Base-by-base conservation (phyloP, 2,888 invertebrate genomes). In the Ophion ellenae region DNA sequence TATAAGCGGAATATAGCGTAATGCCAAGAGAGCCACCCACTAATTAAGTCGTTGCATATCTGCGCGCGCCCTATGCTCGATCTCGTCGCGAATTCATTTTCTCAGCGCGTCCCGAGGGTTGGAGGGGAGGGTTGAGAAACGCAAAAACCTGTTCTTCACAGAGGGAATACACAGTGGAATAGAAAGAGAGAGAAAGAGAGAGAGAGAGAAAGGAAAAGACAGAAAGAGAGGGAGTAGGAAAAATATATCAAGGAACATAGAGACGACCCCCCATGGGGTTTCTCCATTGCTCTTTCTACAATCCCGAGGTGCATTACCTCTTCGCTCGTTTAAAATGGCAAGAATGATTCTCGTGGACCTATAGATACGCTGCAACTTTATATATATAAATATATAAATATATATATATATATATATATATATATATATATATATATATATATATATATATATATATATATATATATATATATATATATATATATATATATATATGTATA, bases 41-140 rank as follows among this genome's bases (percentile, higher is more conserved):
- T 86, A 83, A 87, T 87, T 78, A 83, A 87, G 87, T 85, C 87
- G 83, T 85, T 80, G 80, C 77, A 61, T 71, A 81, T 81, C 75
- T 63, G 53, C 53, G 53, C 77, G 57, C 40, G 9, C 40, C 40
- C 40, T 40, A 6, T 40, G 40, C 40, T 40, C 40, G 32, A 17
- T 45, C 36, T 64, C 71, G 84, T 79, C 76, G 84, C 71, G 63
- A 84, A 86, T 81, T 84, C 74, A 84, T 84, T 86, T 84, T 83
- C 86, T 81, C 78, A 79, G 76, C 81, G 78, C 66, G 81, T 74
- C 36, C 74, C 61, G 64, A n/a, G 75, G 45, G 69, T 14, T 14
- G 53, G 53, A 17, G 53, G 53, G 14, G 14, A 53, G 14, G 73
- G 66, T 76, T 63, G 83, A 80, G 78, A 59, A 74, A 66, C 57